phyloP scores from a whole-genome alignment of 2,113 vertebrate species.

The Mixornis gularis region DNA sequence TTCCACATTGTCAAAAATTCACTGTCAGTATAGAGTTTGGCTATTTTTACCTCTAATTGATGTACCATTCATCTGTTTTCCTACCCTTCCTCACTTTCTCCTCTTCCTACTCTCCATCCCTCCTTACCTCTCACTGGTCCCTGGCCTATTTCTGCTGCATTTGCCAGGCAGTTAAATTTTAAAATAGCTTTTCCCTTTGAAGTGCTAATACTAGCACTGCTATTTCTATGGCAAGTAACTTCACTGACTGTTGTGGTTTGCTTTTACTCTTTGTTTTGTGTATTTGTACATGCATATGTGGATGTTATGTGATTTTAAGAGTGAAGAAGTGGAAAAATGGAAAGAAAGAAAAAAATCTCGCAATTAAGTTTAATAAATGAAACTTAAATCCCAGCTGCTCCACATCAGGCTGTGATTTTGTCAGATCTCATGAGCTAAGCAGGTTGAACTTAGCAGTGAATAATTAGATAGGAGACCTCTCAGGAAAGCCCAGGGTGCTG shows the following conservation, averaged over 20 bases:
- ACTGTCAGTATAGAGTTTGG: background rate
- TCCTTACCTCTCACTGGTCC: slow-evolving; percentile 5
- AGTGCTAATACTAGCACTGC: slow-evolving; percentile 59
- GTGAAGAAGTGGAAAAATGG: background rate
- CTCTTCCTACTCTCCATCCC: background rate
- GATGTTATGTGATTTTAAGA: background rate
- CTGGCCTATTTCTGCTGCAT: slow-evolving; percentile 25
- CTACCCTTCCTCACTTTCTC: background rate
- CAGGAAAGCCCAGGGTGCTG: background rate
- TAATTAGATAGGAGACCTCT: slow-evolving; percentile 28
- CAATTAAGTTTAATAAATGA: slow-evolving; percentile 42
- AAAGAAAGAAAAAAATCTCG: background rate
- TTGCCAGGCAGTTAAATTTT: slow-evolving; percentile 64
- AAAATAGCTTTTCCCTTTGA: slow-evolving; percentile 61
- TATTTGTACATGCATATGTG: background rate
- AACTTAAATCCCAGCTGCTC: slow-evolving; percentile 44
- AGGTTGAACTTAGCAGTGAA: background rate
- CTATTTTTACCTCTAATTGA: slow-evolving; percentile 9
- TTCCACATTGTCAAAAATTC: background rate
- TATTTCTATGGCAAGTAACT: slow-evolving; percentile 43
- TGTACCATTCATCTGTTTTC: background rate
- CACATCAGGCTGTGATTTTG: slow-evolving; percentile 28
- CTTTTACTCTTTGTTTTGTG: slow-evolving; percentile 21
- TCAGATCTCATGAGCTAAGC: slow-evolving; percentile 12
- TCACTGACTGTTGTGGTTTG: slow-evolving; percentile 1